A percentile compares a stretch with the other conserved stretches of the same genome.
These are phyloP conservation scores for Mormoops blainvillei DNA, from an alignment of 2,113 vertebrate genomes.

Conservation along the genomic window DNA sequence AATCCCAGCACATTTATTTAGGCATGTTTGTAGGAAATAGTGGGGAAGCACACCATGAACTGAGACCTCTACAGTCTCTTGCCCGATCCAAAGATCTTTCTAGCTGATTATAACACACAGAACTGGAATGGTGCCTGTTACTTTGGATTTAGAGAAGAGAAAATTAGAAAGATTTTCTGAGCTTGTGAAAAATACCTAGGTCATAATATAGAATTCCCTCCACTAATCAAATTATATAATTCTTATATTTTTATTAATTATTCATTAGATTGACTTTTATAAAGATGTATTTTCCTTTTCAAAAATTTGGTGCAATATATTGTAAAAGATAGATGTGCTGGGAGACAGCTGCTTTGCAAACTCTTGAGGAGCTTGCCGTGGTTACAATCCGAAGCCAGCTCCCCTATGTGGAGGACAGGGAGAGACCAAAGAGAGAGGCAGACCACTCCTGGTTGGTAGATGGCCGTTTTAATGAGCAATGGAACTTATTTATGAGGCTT, in stretches of 20 bases:
- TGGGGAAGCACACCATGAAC: background rate
- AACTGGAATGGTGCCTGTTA: background rate
- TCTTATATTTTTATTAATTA: background rate
- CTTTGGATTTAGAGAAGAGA: background rate
- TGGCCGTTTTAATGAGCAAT: background rate
- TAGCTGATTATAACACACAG: background rate
- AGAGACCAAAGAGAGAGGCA: background rate
- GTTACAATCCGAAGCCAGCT: background rate
- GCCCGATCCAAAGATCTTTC: background rate
- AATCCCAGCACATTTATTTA: background rate
- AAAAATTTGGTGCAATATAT: background rate
- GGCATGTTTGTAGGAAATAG: background rate
- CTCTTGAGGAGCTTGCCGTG: background rate
- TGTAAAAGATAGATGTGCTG: background rate
- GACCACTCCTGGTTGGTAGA: background rate
- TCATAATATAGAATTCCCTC: background rate
- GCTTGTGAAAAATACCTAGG: background rate
- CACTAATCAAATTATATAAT: background rate
- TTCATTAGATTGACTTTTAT: background rate
- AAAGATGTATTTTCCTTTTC: background rate
- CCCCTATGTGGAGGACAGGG: background rate
- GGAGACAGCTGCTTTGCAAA: background rate
- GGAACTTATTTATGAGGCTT: background rate
- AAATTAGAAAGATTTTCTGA: background rate
- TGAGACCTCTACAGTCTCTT: background rate